Percentiles rank a stretch among this genome's conserved stretches.
phyloP scores from a whole-genome alignment of 2,888 invertebrate species.

The Germaria angustata region DNA sequence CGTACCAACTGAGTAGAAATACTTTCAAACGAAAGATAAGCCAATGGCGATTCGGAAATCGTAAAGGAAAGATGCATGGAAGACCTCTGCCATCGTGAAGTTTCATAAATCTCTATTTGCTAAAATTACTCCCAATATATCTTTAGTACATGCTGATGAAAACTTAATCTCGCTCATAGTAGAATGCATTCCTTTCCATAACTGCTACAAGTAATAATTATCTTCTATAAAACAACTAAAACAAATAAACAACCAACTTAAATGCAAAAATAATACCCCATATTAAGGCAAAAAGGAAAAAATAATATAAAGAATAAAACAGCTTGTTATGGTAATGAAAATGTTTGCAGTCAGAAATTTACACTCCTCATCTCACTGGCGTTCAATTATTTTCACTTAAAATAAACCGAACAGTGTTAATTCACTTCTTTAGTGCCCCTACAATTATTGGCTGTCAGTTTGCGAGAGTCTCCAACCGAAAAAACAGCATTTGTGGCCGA shows the following conservation, averaged over 20 bases:
- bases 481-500: conserved; percentile 3
- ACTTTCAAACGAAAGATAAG: too few species aligned
- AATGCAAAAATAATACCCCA: conserved; percentile 15
- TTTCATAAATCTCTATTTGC: too few species aligned
- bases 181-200: background rate
- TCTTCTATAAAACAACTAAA: conserved; percentile 15
- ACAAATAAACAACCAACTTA: conserved; percentile 32
- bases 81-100: too few species aligned
- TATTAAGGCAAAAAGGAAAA: background rate
- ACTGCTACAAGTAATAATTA: background rate
- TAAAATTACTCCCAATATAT: too few species aligned
- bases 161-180: too few species aligned
- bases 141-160: too few species aligned
- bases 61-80: too few species aligned
- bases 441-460: conserved; percentile 49
- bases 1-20: too few species aligned
- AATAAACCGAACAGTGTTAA: conserved; percentile 53
- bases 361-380: conserved; percentile 42
- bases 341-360: conserved; percentile 59
- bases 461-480: background rate
- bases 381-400: conserved; percentile 47
- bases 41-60: too few species aligned
- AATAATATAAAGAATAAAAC: background rate
- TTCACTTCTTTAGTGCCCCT: conserved; percentile 15
- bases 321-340: conserved; percentile 63